phyloP scores from a whole-genome alignment of 2,888 invertebrate genomes.

The Thera britannica region DNA sequence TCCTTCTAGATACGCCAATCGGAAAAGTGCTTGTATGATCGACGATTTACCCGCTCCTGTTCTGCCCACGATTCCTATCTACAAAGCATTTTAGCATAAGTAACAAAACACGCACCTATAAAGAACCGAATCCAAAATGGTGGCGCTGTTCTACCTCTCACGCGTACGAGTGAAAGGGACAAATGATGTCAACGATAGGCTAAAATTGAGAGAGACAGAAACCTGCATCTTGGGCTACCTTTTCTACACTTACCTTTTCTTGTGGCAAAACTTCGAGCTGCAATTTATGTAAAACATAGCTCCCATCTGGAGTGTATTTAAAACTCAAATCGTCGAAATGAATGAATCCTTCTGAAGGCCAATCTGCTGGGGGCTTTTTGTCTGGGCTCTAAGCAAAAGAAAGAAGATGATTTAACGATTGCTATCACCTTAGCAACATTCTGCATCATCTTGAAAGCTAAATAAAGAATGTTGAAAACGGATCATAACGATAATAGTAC shows the following conservation, averaged over 20 bases:
- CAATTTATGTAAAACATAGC: slow-evolving; percentile 82
- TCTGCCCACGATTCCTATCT: slow-evolving; percentile 88
- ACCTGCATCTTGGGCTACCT: too few relatives aligned
- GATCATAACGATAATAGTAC: too few relatives aligned
- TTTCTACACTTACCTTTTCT: slow-evolving; percentile 72
- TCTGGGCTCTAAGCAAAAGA: slow-evolving; percentile 52
- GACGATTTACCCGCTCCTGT: slow-evolving; percentile 90
- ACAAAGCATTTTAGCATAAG: slow-evolving; percentile 9
- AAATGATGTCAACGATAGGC: too few relatives aligned
- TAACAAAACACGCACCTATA: background rate
- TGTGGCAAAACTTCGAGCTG: slow-evolving; percentile 74
- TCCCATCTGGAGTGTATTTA: slow-evolving; percentile 80
- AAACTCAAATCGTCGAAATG: slow-evolving; percentile 78
- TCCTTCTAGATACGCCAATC: slow-evolving; percentile 87
- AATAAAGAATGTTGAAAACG: background rate
- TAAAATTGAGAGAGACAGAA: too few relatives aligned
- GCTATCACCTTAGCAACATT: background rate
- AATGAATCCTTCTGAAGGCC: slow-evolving; percentile 83
- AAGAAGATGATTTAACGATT: background rate
- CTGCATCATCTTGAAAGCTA: background rate
- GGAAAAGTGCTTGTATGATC: slow-evolving; percentile 88
- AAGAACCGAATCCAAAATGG: too few relatives aligned
- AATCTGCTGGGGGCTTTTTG: slow-evolving; percentile 69
- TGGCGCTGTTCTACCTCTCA: too few relatives aligned
- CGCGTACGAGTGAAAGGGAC: too few relatives aligned